A percentile compares a stretch with the other conserved stretches of the same genome.
These are phyloP conservation scores for Stegodyphus dumicola DNA, from an alignment of 1,140 invertebrate genomes.

Conservation along the genomic window DNA sequence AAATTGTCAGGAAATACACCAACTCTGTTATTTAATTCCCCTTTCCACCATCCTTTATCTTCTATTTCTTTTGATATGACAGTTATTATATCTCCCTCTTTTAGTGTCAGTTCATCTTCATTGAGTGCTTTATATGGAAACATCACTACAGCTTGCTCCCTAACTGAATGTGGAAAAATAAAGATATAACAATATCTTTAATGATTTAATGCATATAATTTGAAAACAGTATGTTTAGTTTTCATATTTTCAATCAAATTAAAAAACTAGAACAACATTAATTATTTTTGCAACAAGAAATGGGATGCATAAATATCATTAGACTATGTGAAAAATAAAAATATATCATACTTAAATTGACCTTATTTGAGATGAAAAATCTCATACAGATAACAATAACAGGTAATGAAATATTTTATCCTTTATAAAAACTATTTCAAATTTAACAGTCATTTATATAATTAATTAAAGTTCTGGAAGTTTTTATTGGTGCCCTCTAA, in stretches of 20 bases:
- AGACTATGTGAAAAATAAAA: too few relatives aligned
- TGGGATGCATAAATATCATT: too few relatives aligned
- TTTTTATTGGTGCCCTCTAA: too few relatives aligned
- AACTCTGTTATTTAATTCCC: slow-evolving; percentile 86
- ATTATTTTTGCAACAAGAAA: too few relatives aligned
- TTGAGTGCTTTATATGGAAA: slow-evolving; percentile 92
- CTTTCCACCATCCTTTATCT: slow-evolving; percentile 97
- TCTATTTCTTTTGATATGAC: slow-evolving; percentile 87
- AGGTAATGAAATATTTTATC: slow-evolving; percentile 42
- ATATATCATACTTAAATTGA: too few relatives aligned
- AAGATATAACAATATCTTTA: not conserved
- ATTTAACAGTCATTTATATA: too few relatives aligned
- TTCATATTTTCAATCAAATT: too few relatives aligned
- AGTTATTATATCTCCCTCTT: slow-evolving; percentile 89
- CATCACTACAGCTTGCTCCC: slow-evolving; percentile 85
- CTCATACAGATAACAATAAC: slow-evolving; percentile 21
- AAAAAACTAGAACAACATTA: too few relatives aligned
- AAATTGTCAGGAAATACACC: slow-evolving; percentile 99
- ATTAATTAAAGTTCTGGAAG: too few relatives aligned
- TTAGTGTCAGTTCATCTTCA: slow-evolving; percentile 91
- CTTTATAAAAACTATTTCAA: slow-evolving; percentile 11
- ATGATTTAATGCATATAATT: too few relatives aligned
- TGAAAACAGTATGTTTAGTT: too few relatives aligned
- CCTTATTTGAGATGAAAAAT: not conserved
- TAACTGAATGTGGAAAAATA: slow-evolving; percentile 66